These are phyloP conservation scores for Chiloscyllium plagiosum DNA, from an alignment of 2,113 vertebrate genomes.

Conservation along the genomic window DNA sequence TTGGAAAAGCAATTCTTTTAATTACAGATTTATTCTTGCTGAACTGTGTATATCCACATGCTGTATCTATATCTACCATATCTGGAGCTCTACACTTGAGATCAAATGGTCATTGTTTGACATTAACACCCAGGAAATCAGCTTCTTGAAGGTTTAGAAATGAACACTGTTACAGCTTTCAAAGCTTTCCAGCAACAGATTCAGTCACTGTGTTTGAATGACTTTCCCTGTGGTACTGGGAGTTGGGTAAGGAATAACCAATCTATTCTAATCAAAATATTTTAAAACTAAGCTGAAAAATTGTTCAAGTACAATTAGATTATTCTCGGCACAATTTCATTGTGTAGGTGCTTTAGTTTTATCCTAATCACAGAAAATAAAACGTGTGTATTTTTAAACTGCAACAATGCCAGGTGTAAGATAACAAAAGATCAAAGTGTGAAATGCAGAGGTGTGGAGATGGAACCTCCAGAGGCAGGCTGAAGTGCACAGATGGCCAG, in stretches of 20 bases:
- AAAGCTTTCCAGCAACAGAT: constrained; percentile 56
- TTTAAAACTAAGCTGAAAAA: not conserved
- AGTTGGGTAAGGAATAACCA: constrained; percentile 64
- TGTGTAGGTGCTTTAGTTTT: not conserved
- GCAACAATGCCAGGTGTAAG: not conserved
- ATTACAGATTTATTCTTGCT: not conserved
- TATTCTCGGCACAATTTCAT: not conserved
- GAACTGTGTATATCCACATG: not conserved
- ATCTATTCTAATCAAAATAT: not conserved
- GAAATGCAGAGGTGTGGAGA: not conserved
- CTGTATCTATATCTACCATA: not conserved
- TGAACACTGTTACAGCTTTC: constrained; percentile 43
- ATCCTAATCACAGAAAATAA: not conserved
- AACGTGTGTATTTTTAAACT: not conserved
- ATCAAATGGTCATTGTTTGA: not conserved
- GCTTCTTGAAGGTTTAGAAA: not conserved
- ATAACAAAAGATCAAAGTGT: not conserved
- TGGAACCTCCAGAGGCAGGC: not conserved
- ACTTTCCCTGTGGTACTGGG: constrained; percentile 70
- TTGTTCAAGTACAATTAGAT: not conserved
- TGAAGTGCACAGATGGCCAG: not conserved
- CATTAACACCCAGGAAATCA: not conserved
- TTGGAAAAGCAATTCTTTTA: not conserved
- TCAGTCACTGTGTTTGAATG: constrained; percentile 53
- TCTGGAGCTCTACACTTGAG: not conserved